Percentiles rank a stretch among this genome's conserved stretches.
Conservation (phyloP, 2,797 vertebrate genomes). For the Somateria mollissima region DNA sequence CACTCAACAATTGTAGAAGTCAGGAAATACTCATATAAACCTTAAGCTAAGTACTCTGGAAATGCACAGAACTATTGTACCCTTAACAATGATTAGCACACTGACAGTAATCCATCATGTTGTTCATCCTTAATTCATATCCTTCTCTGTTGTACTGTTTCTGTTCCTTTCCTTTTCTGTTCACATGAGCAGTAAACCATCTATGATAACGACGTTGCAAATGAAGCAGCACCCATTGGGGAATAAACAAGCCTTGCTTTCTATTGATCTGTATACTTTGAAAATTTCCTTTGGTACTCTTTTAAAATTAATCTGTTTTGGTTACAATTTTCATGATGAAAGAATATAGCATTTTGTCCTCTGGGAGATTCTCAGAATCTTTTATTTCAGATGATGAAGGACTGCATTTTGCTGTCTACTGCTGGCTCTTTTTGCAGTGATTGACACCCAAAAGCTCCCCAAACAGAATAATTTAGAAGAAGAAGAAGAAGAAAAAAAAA, state of each 20-base stretch:
- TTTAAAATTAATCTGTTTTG: constrained; percentile 51
- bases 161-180: not conserved
- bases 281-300: not conserved
- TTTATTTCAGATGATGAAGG: constrained; percentile 16
- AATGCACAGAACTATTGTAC: not conserved
- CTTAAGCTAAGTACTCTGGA: not conserved
- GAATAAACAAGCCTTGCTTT: not conserved
- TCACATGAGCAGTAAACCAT: not conserved
- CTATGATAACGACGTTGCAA: not conserved
- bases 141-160: not conserved
- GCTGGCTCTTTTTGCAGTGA: not conserved
- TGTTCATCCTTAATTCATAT: not conserved
- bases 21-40: not conserved
- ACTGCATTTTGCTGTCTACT: not conserved
- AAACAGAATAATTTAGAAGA: not conserved
- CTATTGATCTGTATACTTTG: not conserved
- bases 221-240: not conserved
- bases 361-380: not conserved
- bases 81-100: rapidly evolving
- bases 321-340: constrained; percentile 28
- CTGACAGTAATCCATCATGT: not conserved
- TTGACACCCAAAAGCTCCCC: not conserved
- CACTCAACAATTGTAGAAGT: not conserved
- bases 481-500: not conserved
- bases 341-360: constrained; percentile 20